phyloP scores from a whole-genome alignment of 2,113 vertebrate genomes.

The Onychorhynchus coronatus region DNA sequence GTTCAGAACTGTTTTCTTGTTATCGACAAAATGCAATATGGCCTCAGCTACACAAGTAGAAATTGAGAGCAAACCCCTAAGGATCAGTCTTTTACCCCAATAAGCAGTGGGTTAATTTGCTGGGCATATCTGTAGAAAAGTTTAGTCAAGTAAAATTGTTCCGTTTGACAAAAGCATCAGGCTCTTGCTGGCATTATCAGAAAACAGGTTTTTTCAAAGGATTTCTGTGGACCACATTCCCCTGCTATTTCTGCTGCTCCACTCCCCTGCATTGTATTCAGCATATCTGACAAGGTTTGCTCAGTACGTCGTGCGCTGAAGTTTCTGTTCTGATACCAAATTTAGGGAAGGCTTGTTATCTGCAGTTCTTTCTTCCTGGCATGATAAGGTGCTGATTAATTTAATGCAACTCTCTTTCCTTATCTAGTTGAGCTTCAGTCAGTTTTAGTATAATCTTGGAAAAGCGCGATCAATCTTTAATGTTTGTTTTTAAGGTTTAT shows the following conservation, averaged over 20 bases:
- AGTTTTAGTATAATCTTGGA: not conserved
- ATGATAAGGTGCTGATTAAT: slow-evolving; percentile 58
- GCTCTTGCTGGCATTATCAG: not conserved
- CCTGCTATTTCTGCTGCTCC: not conserved
- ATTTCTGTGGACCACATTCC: not conserved
- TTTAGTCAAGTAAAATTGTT: not conserved
- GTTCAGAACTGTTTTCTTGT: not conserved
- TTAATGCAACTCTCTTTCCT: slow-evolving; percentile 27
- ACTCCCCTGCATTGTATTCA: not conserved
- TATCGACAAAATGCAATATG: not conserved
- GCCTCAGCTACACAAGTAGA: not conserved
- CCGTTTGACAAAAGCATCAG: not conserved
- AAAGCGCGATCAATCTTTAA: not conserved
- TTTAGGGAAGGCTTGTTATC: slow-evolving; percentile 28
- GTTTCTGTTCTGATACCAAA: slow-evolving; percentile 1
- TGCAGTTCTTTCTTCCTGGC: slow-evolving; percentile 13
- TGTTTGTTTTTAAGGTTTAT: slow-evolving; percentile 27
- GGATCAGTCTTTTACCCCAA: not conserved
- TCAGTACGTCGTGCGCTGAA: not conserved
- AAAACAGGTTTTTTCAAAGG: not conserved
- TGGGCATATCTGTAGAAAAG: not conserved
- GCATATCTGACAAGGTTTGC: not conserved
- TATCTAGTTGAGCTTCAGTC: slow-evolving; percentile 33
- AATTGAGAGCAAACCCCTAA: not conserved
- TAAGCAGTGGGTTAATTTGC: not conserved